These are phyloP conservation scores for Automeris io DNA, from an alignment of 2,888 invertebrate species.

Conservation along the genomic window DNA sequence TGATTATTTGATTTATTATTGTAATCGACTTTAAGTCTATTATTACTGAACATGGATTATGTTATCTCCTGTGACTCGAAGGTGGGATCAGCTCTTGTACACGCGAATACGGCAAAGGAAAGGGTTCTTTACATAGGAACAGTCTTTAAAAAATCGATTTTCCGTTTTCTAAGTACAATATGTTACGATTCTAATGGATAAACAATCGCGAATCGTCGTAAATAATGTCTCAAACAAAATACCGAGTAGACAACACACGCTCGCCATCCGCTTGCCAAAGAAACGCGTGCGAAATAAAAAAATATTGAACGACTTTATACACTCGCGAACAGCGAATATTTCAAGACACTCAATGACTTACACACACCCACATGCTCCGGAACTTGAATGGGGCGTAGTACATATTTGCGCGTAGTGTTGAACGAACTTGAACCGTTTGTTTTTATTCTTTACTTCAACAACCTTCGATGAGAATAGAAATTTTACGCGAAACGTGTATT, in stretches of 20 bases:
- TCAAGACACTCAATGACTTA: constrained; percentile 18
- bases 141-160: neutral
- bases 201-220: constrained; percentile 4
- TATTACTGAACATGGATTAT: too few species aligned
- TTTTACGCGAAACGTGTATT: neutral
- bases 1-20: too few species aligned
- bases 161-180: neutral
- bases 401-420: constrained; percentile 4
- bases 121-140: neutral
- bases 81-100: too few species aligned
- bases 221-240: constrained; percentile 1
- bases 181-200: neutral
- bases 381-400: constrained; percentile 14
- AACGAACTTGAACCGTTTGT: constrained; percentile 1
- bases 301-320: constrained; percentile 16
- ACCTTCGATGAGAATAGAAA: constrained; percentile 2
- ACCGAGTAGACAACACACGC: neutral
- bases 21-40: too few species aligned
- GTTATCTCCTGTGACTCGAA: too few species aligned
- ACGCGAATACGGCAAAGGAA: neutral
- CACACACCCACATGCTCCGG: constrained; percentile 14
- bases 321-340: constrained; percentile 16
- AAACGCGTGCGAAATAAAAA: constrained; percentile 6
- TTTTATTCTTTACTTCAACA: neutral
- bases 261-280: constrained; percentile 4